Evolutionary conservation across 2,888 invertebrate genomes (phyloP).

Genomic region (Hoplodrina blanda): DNA sequence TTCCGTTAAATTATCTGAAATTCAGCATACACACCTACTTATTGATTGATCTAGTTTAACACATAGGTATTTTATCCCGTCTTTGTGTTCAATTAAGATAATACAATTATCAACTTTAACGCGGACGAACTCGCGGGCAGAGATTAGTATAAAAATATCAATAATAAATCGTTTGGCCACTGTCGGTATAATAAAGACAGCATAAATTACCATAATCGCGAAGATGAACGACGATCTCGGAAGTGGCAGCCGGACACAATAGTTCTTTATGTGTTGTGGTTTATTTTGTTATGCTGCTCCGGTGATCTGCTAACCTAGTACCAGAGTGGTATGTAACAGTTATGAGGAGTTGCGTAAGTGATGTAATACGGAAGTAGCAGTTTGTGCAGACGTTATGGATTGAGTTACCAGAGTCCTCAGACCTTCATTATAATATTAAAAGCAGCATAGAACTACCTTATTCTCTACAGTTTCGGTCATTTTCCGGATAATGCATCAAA

Average conservation of each 20-base stretch:
- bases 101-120: too few relatives aligned
- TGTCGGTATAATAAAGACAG: constrained; percentile 24
- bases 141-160: constrained; percentile 8
- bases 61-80: too few relatives aligned
- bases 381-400: too few relatives aligned
- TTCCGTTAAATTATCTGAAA: too few relatives aligned
- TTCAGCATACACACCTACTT: too few relatives aligned
- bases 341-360: constrained; percentile 9
- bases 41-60: too few relatives aligned
- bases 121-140: too few relatives aligned
- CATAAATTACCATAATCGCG: constrained; percentile 53
- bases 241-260: constrained; percentile 38
- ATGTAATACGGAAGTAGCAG: constrained; percentile 8
- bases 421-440: too few relatives aligned
- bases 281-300: constrained; percentile 10
- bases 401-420: too few relatives aligned
- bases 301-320: constrained; percentile 23
- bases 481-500: too few relatives aligned
- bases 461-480: neutral
- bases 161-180: constrained; percentile 27
- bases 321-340: neutral
- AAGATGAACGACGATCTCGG: constrained; percentile 34
- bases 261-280: constrained; percentile 16
- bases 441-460: neutral
- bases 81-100: too few relatives aligned